These are phyloP conservation scores for Euplagia quadripunctaria DNA, from an alignment of 2,888 invertebrate species.

Conservation along the genomic window DNA sequence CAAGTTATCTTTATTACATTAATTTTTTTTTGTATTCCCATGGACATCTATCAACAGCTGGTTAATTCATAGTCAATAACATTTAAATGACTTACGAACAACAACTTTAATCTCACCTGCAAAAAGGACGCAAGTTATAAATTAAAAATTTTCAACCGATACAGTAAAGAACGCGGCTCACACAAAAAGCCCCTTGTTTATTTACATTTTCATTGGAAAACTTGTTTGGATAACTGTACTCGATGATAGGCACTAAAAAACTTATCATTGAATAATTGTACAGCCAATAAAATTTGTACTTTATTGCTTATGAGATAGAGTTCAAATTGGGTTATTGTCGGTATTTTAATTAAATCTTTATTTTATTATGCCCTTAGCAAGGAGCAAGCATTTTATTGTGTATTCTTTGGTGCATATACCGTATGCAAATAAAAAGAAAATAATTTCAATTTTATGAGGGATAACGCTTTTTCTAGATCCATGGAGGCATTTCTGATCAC, in stretches of 20 bases:
- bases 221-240: constrained; percentile 44
- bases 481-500: no score
- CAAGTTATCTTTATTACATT: background rate
- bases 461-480: background rate
- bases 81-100: background rate
- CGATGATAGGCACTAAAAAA: constrained; percentile 27
- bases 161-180: constrained; percentile 37
- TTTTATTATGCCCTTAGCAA: constrained; percentile 41
- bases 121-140: constrained; percentile 37
- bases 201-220: constrained; percentile 57
- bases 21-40: background rate
- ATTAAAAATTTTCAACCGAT: constrained; percentile 39
- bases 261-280: constrained; percentile 32
- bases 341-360: constrained; percentile 27
- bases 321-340: constrained; percentile 31
- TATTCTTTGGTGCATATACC: constrained; percentile 2
- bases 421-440: constrained; percentile 4
- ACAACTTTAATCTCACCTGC: constrained; percentile 27
- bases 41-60: background rate
- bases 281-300: constrained; percentile 30
- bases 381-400: constrained; percentile 24
- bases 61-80: background rate
- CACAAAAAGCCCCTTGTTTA: constrained; percentile 36
- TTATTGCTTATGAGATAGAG: constrained; percentile 29
- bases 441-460: background rate